Base-by-base conservation (phyloP, 2,888 invertebrate species). In the Neoascia interrupta region DNA sequence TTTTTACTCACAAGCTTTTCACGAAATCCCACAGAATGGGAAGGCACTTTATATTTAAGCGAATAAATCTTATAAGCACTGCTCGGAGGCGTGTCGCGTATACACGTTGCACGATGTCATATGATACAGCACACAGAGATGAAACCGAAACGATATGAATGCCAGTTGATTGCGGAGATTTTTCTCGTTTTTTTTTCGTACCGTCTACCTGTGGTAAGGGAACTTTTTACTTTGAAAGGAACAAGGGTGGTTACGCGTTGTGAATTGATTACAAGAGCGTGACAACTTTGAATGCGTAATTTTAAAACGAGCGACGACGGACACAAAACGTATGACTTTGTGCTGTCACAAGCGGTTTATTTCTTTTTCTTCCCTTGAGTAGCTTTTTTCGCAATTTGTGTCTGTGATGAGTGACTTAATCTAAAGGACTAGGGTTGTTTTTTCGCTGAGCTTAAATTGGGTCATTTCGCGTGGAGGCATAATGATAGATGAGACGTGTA, bases 141-240 rank as follows among this genome's bases (percentile, higher is more conserved):
- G 73, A 79, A 79, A 79, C 79, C 73, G 56, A 66, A 61, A 68
- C 73, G 66, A 68, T 79, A 73, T 79, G 73, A 79, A 79, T 73
- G 79, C 73, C 79, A 73, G 61, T 79, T 79, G 79, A 73, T 79
- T 72, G 66, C 54, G 26, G 54, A 60, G 49, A 69, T 63, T 51
- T 19, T 54, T 56, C 31, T 6, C 26, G 8, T 3, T 31, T 26
- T 19, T 16, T 19, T 21, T 34, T 21, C 39, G 31, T 16, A 45
- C 49, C 31, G 28, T 36, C 47, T 39, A 66, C 63, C 80, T 61
- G 47, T 39, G 16, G 51, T 53, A 54, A 28, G 51, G 53, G 64
- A 64, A 23, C 31, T 15, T 68, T 51, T 26, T 58, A 43, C 63
- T 41, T 41, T 43, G 10, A 63, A 63, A 41, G 43, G 45, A 37